These are phyloP conservation scores for Brachionus paranguensis DNA, from an alignment of 1,140 invertebrate species.

Conservation along the genomic window DNA sequence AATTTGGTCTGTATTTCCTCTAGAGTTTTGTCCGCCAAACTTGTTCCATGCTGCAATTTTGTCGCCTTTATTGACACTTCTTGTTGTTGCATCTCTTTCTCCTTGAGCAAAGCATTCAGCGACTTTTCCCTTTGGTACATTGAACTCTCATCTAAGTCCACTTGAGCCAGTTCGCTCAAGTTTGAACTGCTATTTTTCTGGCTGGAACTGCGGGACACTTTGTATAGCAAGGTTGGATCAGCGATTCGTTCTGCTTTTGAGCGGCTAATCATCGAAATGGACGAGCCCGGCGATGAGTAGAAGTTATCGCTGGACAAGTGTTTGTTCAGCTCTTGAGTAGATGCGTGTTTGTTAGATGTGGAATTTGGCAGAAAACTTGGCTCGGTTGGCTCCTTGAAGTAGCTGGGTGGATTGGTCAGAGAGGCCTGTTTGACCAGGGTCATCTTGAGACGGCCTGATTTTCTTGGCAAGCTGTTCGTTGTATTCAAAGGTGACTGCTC, in stretches of 20 bases:
- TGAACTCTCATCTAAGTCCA: neutral
- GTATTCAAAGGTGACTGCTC: conserved; percentile 2
- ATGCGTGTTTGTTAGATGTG: neutral
- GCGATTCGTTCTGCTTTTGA: neutral
- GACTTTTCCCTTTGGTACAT: neutral
- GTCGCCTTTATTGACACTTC: neutral
- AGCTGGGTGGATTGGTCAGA: neutral
- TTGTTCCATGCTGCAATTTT: neutral
- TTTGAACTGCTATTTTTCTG: conserved; percentile 7
- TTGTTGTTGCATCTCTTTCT: neutral
- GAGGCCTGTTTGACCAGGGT: conserved; percentile 26
- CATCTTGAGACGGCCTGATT: neutral
- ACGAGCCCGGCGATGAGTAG: conserved; percentile 3
- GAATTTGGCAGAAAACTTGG: neutral
- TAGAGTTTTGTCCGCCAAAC: neutral
- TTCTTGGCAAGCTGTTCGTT: conserved; percentile 18
- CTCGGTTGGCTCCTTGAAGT: neutral
- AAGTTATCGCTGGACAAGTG: neutral
- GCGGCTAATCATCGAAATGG: neutral
- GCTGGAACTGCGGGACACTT: neutral
- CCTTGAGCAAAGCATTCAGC: neutral
- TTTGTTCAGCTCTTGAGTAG: neutral
- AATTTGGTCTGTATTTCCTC: neutral
- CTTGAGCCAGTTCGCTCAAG: neutral
- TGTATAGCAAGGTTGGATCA: neutral